Base-by-base conservation (phyloP, 2,797 vertebrate genomes). In the Acridotheres tristis region DNA sequence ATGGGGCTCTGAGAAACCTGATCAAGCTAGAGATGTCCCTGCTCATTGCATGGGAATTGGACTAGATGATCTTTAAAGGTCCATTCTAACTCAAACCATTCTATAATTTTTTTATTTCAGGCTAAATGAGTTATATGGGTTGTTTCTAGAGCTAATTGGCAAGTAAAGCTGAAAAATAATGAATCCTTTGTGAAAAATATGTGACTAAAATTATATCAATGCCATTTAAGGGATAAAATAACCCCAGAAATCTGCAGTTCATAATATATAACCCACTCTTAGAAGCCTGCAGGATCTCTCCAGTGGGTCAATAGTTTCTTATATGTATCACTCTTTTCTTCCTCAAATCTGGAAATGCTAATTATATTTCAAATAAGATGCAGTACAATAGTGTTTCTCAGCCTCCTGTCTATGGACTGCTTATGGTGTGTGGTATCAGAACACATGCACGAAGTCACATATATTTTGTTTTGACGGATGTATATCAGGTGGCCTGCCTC, bases 1-100 rank as follows among this genome's bases (percentile, higher is more conserved):
- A 61, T 0, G 0, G 16, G 7, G 5, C 34, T 82, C 14, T 87
- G 25, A 88, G 45, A n/a, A 51, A 68, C 21, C 5, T 38, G 25
- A n/a, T 27, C 50, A 48, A 19, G 13, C 10, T 32, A 54, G 47
- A 71, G 10, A 45, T 45, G 34, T 25, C 19, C 38, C 25, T 73
- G 38, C 5, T 57, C 11, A n/a, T 7, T 45, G 38, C 4, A 23
- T 1, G 0, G 13, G 10, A 58, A 3, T 36, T 73, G 47, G 16
- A 69, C 42, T 45, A 68, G 18, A 40, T 21, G 3, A 22, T 7
- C 11, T 77, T 62, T 77, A 48, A 66, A 58, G 7, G 17, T 45
- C 51, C 20, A 6, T 85, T 74, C 32, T 78, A 54, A 36, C 4
- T 4, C 66, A 57, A 80, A 23, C 4, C 3, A 9, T n/a, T 59